phyloP scores from a whole-genome alignment of 2,113 vertebrate genomes.

The Nanorana parkeri region DNA sequence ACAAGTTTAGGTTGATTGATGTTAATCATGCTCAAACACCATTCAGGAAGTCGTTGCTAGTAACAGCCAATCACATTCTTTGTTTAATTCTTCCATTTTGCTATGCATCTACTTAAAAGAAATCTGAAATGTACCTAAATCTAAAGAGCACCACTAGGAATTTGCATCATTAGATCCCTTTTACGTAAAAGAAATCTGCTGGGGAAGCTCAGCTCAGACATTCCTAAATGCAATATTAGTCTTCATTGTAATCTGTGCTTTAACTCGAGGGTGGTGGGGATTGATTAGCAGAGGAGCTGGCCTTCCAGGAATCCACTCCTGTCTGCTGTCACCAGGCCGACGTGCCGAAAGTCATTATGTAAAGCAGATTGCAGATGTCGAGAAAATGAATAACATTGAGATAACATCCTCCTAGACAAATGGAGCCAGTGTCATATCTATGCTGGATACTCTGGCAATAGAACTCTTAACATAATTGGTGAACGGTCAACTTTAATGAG shows the following conservation, averaged over 20 bases:
- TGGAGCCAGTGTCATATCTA: constrained; percentile 10
- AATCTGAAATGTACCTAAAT: too few species aligned
- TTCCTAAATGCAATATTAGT: too few species aligned
- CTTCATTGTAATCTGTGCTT: not conserved
- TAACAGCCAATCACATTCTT: too few species aligned
- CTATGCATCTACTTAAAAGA: too few species aligned
- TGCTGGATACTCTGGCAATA: not conserved
- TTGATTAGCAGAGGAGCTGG: not conserved
- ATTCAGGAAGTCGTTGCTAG: too few species aligned
- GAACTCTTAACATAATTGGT: constrained; percentile 51
- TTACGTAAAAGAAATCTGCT: too few species aligned
- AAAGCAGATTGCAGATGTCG: constrained; percentile 28
- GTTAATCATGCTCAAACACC: too few species aligned
- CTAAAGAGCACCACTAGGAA: too few species aligned
- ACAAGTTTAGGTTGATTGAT: too few species aligned
- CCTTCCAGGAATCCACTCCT: not conserved
- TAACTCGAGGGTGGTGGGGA: not conserved
- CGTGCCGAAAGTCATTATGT: constrained; percentile 33
- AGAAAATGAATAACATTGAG: constrained; percentile 33
- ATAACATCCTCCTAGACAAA: constrained; percentile 20
- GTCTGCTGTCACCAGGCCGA: not conserved
- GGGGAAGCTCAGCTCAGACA: too few species aligned
- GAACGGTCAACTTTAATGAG: constrained; percentile 51
- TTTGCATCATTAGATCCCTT: too few species aligned
- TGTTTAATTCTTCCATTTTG: too few species aligned